Percentiles rank a stretch among this genome's conserved stretches.
Evolutionary conservation across 2,797 vertebrate species (phyloP).

Genomic region (Notamacropus eugenii): DNA sequence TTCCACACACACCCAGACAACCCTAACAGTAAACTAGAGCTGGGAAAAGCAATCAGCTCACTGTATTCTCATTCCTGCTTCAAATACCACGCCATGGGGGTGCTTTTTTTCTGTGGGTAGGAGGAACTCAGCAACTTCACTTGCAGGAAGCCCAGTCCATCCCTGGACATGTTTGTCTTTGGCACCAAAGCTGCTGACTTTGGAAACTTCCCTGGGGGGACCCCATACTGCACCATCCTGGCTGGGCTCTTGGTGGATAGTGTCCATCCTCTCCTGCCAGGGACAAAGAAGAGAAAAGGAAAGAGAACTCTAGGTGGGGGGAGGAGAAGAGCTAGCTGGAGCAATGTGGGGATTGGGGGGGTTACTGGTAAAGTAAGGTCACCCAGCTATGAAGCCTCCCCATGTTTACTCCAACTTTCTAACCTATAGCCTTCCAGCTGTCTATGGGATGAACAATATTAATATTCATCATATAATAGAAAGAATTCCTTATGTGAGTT

Average conservation of each 20-base stretch:
- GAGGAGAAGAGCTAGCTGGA: not conserved
- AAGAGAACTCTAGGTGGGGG: not conserved
- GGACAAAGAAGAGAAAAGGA: not conserved
- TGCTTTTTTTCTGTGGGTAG: not conserved
- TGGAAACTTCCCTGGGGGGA: not conserved
- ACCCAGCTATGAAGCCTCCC: not conserved
- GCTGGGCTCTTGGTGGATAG: not conserved
- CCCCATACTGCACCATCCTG: not conserved
- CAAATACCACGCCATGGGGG: not conserved
- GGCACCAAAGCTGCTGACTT: not conserved
- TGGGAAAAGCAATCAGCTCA: not conserved
- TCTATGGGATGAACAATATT: not conserved
- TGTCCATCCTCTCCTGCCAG: not conserved
- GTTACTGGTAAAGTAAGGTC: not conserved
- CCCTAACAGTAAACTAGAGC: not conserved
- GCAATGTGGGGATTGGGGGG: not conserved
- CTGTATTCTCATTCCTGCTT: not conserved
- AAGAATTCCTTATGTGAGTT: not conserved
- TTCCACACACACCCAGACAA: not conserved
- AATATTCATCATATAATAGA: not conserved
- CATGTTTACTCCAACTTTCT: not conserved
- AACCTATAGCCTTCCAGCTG: not conserved
- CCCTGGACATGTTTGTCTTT: not conserved
- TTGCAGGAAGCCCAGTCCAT: not conserved
- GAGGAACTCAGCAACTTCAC: not conserved